A percentile compares a stretch with the other conserved stretches of the same genome.
Conservation (phyloP, 2,888 invertebrate genomes). For the Empis stercorea region DNA sequence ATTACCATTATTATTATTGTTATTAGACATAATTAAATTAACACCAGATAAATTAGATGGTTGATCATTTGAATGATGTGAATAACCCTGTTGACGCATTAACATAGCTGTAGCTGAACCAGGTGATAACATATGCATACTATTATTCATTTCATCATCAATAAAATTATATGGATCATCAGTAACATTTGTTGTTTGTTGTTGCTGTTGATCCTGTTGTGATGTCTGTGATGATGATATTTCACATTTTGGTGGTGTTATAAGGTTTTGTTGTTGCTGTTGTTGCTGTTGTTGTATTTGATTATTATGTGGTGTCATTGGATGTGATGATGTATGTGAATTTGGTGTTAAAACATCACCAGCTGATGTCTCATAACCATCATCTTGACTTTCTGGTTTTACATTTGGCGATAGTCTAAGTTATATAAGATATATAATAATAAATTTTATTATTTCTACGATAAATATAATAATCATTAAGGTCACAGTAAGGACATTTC, state of each 20-base stretch:
- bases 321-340: slow-evolving; percentile 28
- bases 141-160: slow-evolving; percentile 48
- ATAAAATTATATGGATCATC: slow-evolving; percentile 80
- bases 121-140: slow-evolving; percentile 21
- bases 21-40: not conserved
- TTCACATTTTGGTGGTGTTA: slow-evolving; percentile 7
- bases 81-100: slow-evolving; percentile 8
- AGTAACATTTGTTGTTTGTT: slow-evolving; percentile 2
- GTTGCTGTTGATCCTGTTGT: slow-evolving; percentile 8
- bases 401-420: slow-evolving; percentile 27
- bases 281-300: slow-evolving; percentile 7
- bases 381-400: slow-evolving; percentile 64
- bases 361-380: slow-evolving; percentile 80
- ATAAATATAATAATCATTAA: too few species aligned
- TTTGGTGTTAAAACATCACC: slow-evolving; percentile 39
- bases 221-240: slow-evolving; percentile 6
- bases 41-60: not conserved
- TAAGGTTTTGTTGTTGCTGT: slow-evolving; percentile 11
- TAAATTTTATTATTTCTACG: not conserved
- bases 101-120: slow-evolving; percentile 9
- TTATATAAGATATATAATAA: not conserved
- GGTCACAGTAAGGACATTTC: too few species aligned
- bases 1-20: not conserved
- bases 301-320: slow-evolving; percentile 26
- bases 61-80: slow-evolving; percentile 3